Conservation (phyloP, 2,888 invertebrate species). For the Dioctria linearis region DNA sequence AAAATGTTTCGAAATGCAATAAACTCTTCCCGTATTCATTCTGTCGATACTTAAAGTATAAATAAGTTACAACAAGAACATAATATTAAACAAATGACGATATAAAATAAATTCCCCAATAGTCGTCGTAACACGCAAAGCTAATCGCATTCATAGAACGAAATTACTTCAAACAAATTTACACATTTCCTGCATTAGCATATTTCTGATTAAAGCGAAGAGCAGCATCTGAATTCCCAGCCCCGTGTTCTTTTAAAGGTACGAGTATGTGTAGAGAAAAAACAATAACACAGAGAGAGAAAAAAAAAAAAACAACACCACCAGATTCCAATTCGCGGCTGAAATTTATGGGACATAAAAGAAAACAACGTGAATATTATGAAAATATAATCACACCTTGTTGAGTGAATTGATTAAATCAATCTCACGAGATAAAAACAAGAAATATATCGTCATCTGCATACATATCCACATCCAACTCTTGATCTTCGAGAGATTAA, state of each 20-base stretch:
- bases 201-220: constrained; percentile 2
- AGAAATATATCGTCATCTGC: background rate
- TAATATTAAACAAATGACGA: background rate
- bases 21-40: constrained; percentile 28
- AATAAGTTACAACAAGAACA: background rate
- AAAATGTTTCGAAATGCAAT: constrained; percentile 3
- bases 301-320: constrained; percentile 2
- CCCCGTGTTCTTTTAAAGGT: too few species aligned
- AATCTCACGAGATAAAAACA: background rate
- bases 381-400: constrained; percentile 35
- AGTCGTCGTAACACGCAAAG: background rate
- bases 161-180: constrained; percentile 23
- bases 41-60: background rate
- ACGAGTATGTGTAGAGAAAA: too few species aligned
- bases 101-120: constrained; percentile 10
- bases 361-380: constrained; percentile 20
- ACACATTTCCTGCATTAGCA: constrained; percentile 35
- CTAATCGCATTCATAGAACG: constrained; percentile 32
- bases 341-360: constrained; percentile 22
- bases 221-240: constrained; percentile 5
- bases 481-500: background rate
- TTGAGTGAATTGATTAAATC: constrained; percentile 35
- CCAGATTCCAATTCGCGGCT: background rate
- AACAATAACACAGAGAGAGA: background rate
- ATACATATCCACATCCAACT: background rate